These are phyloP conservation scores for Eurois occulta DNA, from an alignment of 2,888 invertebrate species.

Conservation along the genomic window DNA sequence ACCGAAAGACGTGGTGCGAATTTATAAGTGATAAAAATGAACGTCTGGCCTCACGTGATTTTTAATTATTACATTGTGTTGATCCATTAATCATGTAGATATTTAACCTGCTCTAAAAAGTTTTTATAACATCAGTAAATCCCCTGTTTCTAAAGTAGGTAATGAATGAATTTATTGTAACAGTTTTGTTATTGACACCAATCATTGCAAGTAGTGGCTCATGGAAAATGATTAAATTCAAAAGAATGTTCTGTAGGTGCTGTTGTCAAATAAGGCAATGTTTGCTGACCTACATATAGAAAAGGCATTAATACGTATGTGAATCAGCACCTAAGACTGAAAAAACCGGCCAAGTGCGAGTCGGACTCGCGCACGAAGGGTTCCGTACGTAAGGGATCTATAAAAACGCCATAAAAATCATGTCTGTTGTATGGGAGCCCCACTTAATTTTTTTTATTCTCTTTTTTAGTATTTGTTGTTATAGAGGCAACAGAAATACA, in stretches of 20 bases:
- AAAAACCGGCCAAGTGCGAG: too few species aligned
- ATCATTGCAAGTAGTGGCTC: background rate
- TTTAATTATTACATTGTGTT: too few species aligned
- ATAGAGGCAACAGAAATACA: too few species aligned
- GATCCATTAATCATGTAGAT: background rate
- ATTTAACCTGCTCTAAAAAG: background rate
- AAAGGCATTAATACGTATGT: background rate
- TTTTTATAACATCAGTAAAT: too few species aligned
- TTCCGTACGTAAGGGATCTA: too few species aligned
- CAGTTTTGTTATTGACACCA: background rate
- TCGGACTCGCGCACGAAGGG: too few species aligned
- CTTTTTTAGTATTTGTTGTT: too few species aligned
- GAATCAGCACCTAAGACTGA: slow-evolving; percentile 17
- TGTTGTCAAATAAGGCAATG: background rate
- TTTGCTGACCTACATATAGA: background rate
- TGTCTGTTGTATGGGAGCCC: too few species aligned
- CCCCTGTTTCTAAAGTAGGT: background rate
- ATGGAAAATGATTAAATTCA: background rate
- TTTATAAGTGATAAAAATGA: background rate
- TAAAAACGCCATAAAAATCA: too few species aligned
- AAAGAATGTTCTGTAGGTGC: background rate
- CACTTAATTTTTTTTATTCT: too few species aligned
- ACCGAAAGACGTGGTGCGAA: background rate
- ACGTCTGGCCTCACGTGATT: background rate
- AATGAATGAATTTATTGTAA: background rate